Conservation (phyloP, 2,888 invertebrate genomes). For the Leptopilina syphax region DNA sequence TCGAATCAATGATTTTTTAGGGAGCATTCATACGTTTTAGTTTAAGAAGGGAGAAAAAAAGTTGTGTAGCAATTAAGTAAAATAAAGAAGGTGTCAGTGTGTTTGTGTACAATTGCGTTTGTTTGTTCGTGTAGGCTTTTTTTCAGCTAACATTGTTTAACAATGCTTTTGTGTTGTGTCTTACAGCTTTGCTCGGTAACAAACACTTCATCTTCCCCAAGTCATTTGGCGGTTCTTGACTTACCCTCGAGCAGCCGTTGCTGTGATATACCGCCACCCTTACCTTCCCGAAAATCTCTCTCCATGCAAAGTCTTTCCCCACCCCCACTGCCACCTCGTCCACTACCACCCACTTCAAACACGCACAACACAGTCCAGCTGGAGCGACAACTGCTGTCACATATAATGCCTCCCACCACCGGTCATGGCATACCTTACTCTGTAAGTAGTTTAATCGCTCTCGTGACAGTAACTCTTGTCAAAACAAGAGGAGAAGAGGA, state of each 20-base stretch:
- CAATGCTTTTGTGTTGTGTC: constrained; percentile 75
- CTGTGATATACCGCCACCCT: constrained; percentile 76
- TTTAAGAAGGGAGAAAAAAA: too few species aligned
- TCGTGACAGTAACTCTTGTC: constrained; percentile 48
- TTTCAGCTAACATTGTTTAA: constrained; percentile 51
- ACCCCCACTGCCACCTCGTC: constrained; percentile 82
- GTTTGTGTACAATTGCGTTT: neutral
- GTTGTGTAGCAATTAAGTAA: neutral
- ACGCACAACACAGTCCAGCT: constrained; percentile 72
- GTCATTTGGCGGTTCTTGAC: constrained; percentile 62
- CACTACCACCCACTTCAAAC: constrained; percentile 75
- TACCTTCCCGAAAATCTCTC: constrained; percentile 75
- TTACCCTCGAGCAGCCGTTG: constrained; percentile 69
- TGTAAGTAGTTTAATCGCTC: constrained; percentile 75
- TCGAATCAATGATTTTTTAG: too few species aligned
- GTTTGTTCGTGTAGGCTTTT: constrained; percentile 48
- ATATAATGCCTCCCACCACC: constrained; percentile 75
- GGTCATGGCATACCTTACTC: constrained; percentile 76
- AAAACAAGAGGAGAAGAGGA: neutral
- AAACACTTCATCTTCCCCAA: constrained; percentile 72
- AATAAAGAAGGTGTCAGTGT: too few species aligned
- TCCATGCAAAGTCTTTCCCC: constrained; percentile 76
- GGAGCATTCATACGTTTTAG: too few species aligned
- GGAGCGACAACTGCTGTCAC: constrained; percentile 75
- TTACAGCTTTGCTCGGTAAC: constrained; percentile 77